These are phyloP conservation scores for Erpetoichthys calabaricus DNA, from an alignment of 2,797 vertebrate species.

Conservation along the genomic window DNA sequence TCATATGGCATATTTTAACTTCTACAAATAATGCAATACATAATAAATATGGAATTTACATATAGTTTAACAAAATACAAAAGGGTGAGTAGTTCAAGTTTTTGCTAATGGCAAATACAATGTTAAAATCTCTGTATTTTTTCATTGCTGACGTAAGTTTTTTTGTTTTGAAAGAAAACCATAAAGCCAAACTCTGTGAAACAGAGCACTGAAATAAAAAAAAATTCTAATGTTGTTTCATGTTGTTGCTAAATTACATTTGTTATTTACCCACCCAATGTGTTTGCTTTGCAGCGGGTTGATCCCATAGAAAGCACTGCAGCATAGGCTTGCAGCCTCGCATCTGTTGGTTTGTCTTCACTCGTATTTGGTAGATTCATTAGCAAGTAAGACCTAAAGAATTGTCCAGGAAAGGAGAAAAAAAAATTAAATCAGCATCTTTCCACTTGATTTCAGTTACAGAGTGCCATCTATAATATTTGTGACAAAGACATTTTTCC, in stretches of 20 bases:
- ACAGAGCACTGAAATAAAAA: background rate
- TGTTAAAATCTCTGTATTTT: too few species aligned
- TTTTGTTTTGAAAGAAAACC: too few species aligned
- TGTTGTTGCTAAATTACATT: too few species aligned
- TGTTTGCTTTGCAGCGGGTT: slow-evolving; percentile 82
- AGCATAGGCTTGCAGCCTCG: slow-evolving; percentile 79
- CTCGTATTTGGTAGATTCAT: slow-evolving; percentile 83
- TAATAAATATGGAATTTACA: too few species aligned
- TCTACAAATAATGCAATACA: too few species aligned
- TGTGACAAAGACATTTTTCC: too few species aligned
- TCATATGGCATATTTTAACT: too few species aligned
- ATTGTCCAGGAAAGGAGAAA: slow-evolving; percentile 3
- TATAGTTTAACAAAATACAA: background rate
- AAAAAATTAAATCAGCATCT: background rate
- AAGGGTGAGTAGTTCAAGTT: background rate
- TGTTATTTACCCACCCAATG: slow-evolving; percentile 53
- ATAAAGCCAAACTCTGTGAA: background rate
- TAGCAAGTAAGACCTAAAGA: slow-evolving; percentile 74
- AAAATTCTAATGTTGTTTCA: too few species aligned
- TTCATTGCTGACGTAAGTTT: too few species aligned
- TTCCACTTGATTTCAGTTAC: too few species aligned
- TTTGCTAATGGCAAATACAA: too few species aligned
- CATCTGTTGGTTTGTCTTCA: slow-evolving; percentile 65
- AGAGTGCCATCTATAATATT: too few species aligned
- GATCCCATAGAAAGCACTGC: slow-evolving; percentile 85